Evolutionary conservation across 2,113 vertebrate genomes (phyloP), one percentile per base, ranked within the genome.

Genomic region (Onychostoma macrolepis): DNA sequence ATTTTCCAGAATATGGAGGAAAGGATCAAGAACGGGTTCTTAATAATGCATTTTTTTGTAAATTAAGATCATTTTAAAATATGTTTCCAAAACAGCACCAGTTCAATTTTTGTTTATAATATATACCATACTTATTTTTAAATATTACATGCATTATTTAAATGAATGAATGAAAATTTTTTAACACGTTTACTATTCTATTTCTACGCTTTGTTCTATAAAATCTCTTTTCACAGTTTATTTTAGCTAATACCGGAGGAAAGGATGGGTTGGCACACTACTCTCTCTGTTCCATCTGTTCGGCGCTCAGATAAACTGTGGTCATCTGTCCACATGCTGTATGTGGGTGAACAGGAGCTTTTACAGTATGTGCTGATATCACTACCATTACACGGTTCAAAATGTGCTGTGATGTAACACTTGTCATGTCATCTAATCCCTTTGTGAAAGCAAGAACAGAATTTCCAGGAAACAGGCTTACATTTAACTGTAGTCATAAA

Each of bases 291-390:
- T 67, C 80, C 80, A 82, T 82, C 80, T 82, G 80, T 67, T 67
- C n/a, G 15, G 28, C 0, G 26, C 26, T 78, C 8, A 43, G 78
- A 80, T 61, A 82, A 82, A 28, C 80, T 48, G 80, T 82, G 61
- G 41, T 65, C 80, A 65, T 82, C 80, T 82, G 80, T 82, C 80
- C 61, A 82, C 56, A 82, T 65, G 61, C 80, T 82, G n/a, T 26
- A 80, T 26, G 56, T 58, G 77, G 77, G 77, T 79, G 50, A 56
- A 79, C 28, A 38, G 36, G 56, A 80, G 78, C 33, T 80, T 63
- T 80, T 80, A 80, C 24, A 80, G 53, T 80, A 41, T 80, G 78
- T 26, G 78, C 12, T 6, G 56, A 80, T 61, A 80, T 80, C 56
- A 80, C 56, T 63, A 24, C 33, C 36, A 63, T 41, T 61, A 26